These are phyloP conservation scores for Vandiemenella viatica DNA, from an alignment of 2,888 invertebrate species.

Conservation along the genomic window DNA sequence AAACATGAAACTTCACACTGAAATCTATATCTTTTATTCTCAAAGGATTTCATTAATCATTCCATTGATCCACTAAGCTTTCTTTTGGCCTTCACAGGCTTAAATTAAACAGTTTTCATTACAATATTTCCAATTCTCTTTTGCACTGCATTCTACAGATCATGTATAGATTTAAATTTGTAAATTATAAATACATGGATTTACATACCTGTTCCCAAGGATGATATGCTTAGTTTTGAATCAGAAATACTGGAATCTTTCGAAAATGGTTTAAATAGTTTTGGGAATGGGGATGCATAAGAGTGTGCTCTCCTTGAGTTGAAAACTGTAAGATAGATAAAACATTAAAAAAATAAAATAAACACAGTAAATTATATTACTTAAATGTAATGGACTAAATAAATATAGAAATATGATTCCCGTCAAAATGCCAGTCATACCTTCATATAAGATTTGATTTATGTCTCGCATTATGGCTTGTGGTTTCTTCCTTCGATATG, in stretches of 20 bases:
- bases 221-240: slow-evolving; percentile 26
- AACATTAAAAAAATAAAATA: slow-evolving; percentile 5
- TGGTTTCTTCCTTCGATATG: slow-evolving; percentile 55
- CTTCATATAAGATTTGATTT: slow-evolving; percentile 60
- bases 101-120: too few relatives aligned
- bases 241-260: slow-evolving; percentile 23
- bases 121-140: too few relatives aligned
- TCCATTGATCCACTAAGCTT: too few relatives aligned
- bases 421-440: slow-evolving; percentile 25
- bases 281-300: slow-evolving; percentile 38
- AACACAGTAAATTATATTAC: background rate
- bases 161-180: too few relatives aligned
- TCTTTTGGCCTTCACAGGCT: too few relatives aligned
- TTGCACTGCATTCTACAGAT: too few relatives aligned
- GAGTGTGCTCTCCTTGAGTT: slow-evolving; percentile 44
- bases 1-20: too few relatives aligned
- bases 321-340: slow-evolving; percentile 32
- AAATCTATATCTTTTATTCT: too few relatives aligned
- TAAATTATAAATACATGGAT: too few relatives aligned
- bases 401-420: too few relatives aligned
- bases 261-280: slow-evolving; percentile 21
- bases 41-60: too few relatives aligned
- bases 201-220: slow-evolving; percentile 23
- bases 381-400: too few relatives aligned
- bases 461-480: slow-evolving; percentile 76